Evolutionary conservation across 2,797 vertebrate genomes (phyloP).

Genomic region (Phoebastria nigripes): DNA sequence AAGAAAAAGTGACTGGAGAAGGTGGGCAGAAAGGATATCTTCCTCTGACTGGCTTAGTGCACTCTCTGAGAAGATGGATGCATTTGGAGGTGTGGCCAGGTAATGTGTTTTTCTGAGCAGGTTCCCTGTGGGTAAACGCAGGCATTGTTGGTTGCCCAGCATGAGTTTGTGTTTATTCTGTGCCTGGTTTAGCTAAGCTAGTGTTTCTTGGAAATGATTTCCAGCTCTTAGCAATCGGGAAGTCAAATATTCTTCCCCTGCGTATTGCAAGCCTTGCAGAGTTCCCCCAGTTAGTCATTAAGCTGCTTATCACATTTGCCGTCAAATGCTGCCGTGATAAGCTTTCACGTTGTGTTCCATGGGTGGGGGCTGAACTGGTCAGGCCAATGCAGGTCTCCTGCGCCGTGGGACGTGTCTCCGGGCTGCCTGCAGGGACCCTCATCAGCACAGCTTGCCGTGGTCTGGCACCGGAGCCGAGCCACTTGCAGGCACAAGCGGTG

Average conservation of each 20-base stretch:
- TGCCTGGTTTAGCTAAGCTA: not conserved
- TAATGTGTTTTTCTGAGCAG: not conserved
- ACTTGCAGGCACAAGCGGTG: not conserved
- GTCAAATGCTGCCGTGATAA: not conserved
- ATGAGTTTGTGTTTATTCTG: not conserved
- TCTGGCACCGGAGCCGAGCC: not conserved
- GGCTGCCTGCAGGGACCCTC: not conserved
- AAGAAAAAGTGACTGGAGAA: not conserved
- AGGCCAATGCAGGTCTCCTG: not conserved
- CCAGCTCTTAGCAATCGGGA: not conserved
- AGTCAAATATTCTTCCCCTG: not conserved
- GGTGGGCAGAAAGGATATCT: not conserved
- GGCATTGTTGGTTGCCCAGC: not conserved
- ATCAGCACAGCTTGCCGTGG: not conserved
- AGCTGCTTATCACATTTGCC: not conserved
- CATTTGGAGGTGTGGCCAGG: not conserved
- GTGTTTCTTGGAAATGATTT: not conserved
- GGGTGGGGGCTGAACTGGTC: not conserved
- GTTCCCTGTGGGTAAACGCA: not conserved
- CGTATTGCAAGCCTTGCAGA: not conserved
- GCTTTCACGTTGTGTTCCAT: not conserved
- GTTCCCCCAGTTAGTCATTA: slow-evolving; percentile 32
- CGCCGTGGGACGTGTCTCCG: rapidly evolving
- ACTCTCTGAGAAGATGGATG: not conserved
- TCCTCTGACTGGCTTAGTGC: not conserved